Evolutionary conservation across 2,797 vertebrate genomes (phyloP).

Genomic region (Mallotus villosus): DNA sequence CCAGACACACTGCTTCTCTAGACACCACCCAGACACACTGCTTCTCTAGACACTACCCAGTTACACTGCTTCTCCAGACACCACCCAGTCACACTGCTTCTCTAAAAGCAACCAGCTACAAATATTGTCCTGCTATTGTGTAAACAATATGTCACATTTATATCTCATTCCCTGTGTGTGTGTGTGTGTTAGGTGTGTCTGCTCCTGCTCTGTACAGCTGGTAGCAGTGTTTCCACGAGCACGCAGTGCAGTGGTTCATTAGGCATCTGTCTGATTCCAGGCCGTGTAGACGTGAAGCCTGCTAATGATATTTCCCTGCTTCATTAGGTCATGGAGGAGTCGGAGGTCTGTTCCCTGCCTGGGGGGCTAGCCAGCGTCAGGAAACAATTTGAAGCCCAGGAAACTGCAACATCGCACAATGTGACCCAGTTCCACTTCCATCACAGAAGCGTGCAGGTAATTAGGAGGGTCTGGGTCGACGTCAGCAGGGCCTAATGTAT

Average conservation of each 20-base stretch:
- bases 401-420: conserved; percentile 74
- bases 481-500: conserved; percentile 31
- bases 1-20: too few relatives aligned
- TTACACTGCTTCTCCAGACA: too few relatives aligned
- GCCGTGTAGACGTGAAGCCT: conserved; percentile 52
- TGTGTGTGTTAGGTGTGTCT: not conserved
- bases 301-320: conserved; percentile 69
- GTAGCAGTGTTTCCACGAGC: conserved; percentile 1
- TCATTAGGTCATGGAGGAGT: conserved; percentile 86
- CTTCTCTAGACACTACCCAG: too few relatives aligned
- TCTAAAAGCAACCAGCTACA: conserved; percentile 11
- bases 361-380: conserved; percentile 90
- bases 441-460: conserved; percentile 84
- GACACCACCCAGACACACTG: too few relatives aligned
- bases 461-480: not conserved
- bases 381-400: conserved; percentile 88
- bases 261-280: conserved; percentile 55
- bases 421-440: conserved; percentile 82
- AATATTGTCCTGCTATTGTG: conserved; percentile 8
- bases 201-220: not conserved
- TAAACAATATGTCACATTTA: conserved; percentile 8
- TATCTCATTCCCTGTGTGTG: not conserved
- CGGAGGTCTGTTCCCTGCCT: conserved; percentile 84
- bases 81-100: not conserved
- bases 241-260: conserved; percentile 30